Percentiles rank a stretch among this genome's conserved stretches.
Conservation (phyloP, 2,113 vertebrate genomes). For the Malaclemys terrapin region DNA sequence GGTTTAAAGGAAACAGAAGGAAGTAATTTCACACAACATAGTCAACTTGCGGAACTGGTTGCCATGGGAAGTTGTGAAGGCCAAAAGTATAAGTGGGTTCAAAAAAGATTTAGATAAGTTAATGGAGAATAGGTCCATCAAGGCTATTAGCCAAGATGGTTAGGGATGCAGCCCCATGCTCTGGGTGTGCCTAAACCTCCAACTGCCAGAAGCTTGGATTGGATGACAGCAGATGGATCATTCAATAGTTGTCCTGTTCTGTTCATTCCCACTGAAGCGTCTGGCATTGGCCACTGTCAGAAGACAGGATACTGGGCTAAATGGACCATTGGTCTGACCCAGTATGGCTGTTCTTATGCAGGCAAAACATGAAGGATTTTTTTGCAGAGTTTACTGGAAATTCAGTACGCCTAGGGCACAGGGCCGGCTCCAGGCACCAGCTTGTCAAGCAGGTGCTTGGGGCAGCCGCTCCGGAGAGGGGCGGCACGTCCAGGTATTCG, state of each 20-base stretch:
- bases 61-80: not conserved
- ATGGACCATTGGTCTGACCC: not conserved
- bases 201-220: not conserved
- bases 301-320: no score
- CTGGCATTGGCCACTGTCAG: no score
- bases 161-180: not conserved
- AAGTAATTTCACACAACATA: not conserved
- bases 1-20: not conserved
- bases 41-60: not conserved
- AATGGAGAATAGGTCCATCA: not conserved
- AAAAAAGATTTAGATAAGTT: not conserved
- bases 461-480: no score
- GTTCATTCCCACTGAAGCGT: no score
- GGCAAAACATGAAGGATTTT: not conserved
- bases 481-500: no score
- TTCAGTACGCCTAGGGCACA: not conserved
- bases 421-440: no score
- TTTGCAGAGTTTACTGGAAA: constrained; percentile 32
- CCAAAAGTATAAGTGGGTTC: not conserved
- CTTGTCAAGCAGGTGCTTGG: no score
- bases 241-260: not conserved
- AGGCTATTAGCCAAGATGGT: not conserved
- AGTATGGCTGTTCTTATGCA: not conserved
- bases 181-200: not conserved
- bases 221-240: not conserved